Percentiles rank a stretch among this genome's conserved stretches.
These are phyloP conservation scores for Schizopygopsis malacanthus DNA, from an alignment of 2,797 vertebrate species.

Conservation along the genomic window DNA sequence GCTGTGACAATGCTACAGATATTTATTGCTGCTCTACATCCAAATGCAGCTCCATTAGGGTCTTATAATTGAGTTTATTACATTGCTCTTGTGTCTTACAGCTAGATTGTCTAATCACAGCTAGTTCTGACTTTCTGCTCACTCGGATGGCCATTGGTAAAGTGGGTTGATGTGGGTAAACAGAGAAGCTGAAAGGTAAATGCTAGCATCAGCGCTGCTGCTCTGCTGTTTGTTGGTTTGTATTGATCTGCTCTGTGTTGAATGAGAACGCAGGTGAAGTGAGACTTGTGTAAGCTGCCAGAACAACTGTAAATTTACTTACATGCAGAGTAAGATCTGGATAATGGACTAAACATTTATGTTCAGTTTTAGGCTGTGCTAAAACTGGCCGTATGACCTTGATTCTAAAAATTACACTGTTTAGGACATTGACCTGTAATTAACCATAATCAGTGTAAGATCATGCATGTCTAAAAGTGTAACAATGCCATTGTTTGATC, in stretches of 20 bases:
- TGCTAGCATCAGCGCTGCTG: not conserved
- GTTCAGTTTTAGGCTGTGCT: not conserved
- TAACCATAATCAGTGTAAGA: not conserved
- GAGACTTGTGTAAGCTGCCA: not conserved
- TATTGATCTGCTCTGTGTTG: slow-evolving; percentile 8
- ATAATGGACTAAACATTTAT: not conserved
- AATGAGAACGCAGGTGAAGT: slow-evolving; percentile 11
- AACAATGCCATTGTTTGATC: not conserved
- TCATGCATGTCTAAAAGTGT: not conserved
- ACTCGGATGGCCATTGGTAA: not conserved
- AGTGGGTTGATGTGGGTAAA: not conserved
- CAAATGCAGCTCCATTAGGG: not conserved
- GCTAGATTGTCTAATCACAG: not conserved
- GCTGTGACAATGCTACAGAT: slow-evolving; percentile 5
- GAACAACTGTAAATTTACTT: not conserved
- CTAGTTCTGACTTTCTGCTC: not conserved
- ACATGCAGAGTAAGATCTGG: not conserved
- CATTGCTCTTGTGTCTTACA: not conserved
- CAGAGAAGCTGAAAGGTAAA: not conserved
- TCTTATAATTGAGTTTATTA: not conserved
- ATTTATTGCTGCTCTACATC: slow-evolving; percentile 19
- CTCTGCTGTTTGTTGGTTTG: slow-evolving; percentile 9
- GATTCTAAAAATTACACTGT: not conserved
- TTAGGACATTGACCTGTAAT: not conserved
- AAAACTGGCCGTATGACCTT: not conserved